Evolutionary conservation across 1,140 invertebrate genomes (phyloP), one percentile per base, ranked within the genome.

Genomic region (Homalodisca vitripennis): DNA sequence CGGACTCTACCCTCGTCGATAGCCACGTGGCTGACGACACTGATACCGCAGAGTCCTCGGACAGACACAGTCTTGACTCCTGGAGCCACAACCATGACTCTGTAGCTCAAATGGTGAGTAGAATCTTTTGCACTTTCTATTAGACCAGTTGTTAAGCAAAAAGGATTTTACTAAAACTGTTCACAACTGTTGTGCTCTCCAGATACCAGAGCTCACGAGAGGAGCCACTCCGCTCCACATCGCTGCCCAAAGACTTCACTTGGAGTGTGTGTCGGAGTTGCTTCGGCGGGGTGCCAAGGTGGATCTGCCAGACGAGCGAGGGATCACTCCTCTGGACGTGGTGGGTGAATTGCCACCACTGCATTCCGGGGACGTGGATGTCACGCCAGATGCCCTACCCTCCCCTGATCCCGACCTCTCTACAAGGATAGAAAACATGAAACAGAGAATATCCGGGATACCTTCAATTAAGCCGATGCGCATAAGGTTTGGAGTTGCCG

Each of bases 271-370:
- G 0, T 70, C 79, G 0, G 72, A 81, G 0, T 74, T 84, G 1
- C 66, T 84, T 10, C 78, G 80, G 3, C 77, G 80, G 26, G 81
- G 82, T 3, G 82, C 82, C 0, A 75, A 82, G 62, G 76, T 79
- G 0, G 79, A 82, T 67, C 74, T 78, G 0, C 68, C 73, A 12
- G 83, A 84, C 65, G 71, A 78, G 26, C 64, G 75, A 27, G 81
- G 82, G 2, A 69, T 81, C 12, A 81, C 81, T 2, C 78, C 83
- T 0, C 76, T 86, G 2, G 82, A 84, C 69, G 81, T 83, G 0
- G 79, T 78, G 14, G 82, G 82, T 32, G 73, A 75, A 62, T 29
- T 66, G 20, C 60, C 26, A 63, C n/a, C 22, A n/a, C n/a, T 20
- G 17, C 2, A 3, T 24, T 60, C 55, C 55, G 3, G 6, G 34